Conservation (phyloP, 2,888 invertebrate species). For the Linnaemya vulpina region DNA sequence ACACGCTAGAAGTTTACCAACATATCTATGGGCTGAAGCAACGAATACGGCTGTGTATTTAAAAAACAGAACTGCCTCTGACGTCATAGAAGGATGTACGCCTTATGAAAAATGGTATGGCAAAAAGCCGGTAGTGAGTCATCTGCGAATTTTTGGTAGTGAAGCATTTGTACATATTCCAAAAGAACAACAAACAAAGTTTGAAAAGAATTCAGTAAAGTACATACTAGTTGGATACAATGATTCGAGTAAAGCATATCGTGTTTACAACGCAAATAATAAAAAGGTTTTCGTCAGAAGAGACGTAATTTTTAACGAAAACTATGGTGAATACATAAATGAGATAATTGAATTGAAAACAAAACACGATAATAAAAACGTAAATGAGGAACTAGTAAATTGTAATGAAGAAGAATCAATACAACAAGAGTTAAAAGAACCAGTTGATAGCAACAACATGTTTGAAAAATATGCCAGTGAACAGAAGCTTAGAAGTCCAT, state of each 20-base stretch:
- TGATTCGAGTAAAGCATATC: conserved; percentile 12
- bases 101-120: conserved; percentile 3
- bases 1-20: not conserved
- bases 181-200: not conserved
- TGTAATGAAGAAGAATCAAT: not conserved
- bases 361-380: no score
- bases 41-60: conserved; percentile 8
- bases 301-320: not conserved
- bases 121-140: not conserved
- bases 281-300: conserved; percentile 2
- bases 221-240: not conserved
- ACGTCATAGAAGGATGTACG: conserved; percentile 8
- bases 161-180: conserved; percentile 10
- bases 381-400: no score
- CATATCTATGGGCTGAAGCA: conserved; percentile 9
- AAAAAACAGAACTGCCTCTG: conserved; percentile 3
- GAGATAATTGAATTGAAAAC: no score
- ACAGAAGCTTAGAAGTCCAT: not conserved
- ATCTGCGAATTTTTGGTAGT: not conserved
- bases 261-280: not conserved
- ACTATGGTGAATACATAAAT: no score
- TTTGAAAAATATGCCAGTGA: not conserved
- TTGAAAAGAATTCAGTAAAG: not conserved
- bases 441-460: not conserved
- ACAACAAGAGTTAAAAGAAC: not conserved